These are phyloP conservation scores for Spea bombifrons DNA, from an alignment of 2,113 vertebrate species.

Conservation along the genomic window DNA sequence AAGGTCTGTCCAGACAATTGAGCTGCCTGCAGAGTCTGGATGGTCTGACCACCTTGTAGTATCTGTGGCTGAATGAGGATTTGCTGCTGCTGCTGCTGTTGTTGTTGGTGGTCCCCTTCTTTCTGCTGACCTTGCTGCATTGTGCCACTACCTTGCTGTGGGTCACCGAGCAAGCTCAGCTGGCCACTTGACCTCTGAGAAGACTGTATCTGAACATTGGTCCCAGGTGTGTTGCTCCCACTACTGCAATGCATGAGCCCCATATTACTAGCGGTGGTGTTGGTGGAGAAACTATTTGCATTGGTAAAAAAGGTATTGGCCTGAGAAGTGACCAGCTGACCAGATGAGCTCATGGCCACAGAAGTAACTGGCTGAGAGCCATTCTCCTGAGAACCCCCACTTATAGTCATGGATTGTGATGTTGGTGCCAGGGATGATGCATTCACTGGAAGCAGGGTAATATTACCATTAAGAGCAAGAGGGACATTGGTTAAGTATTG, in stretches of 20 bases:
- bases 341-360: slow-evolving; percentile 61
- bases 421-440: slow-evolving; percentile 71
- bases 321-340: slow-evolving; percentile 58
- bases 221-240: slow-evolving; percentile 59
- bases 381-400: slow-evolving; percentile 67
- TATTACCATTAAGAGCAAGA: slow-evolving; percentile 88
- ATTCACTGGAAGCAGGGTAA: slow-evolving; percentile 87
- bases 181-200: slow-evolving; percentile 64
- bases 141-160: slow-evolving; percentile 59
- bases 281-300: slow-evolving; percentile 69
- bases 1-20: slow-evolving; percentile 81
- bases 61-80: slow-evolving; percentile 78
- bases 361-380: slow-evolving; percentile 65
- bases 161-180: slow-evolving; percentile 64
- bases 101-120: slow-evolving; percentile 56
- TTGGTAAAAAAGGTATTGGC: slow-evolving; percentile 68
- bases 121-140: slow-evolving; percentile 71
- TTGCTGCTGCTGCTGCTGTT: slow-evolving; percentile 78
- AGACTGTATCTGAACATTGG: slow-evolving; percentile 62
- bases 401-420: slow-evolving; percentile 73
- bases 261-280: slow-evolving; percentile 69
- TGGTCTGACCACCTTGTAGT: slow-evolving; percentile 78
- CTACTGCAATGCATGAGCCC: slow-evolving; percentile 69
- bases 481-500: slow-evolving; percentile 93
- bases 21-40: slow-evolving; percentile 81